Base-by-base conservation (phyloP, 1,140 invertebrate species). In the Coptotermes formosanus region DNA sequence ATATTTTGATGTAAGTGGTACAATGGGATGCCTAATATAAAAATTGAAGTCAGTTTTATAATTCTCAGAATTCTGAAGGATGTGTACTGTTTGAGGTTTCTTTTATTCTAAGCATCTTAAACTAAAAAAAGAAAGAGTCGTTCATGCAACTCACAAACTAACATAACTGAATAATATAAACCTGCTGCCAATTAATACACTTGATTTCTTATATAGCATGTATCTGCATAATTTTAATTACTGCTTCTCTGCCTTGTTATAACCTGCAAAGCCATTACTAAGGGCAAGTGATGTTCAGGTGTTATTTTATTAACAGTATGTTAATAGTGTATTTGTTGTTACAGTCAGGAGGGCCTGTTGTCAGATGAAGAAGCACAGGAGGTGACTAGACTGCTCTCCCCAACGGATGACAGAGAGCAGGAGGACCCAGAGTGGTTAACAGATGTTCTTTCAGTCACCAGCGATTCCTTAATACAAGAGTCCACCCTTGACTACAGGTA, bases 281-380 rank as follows among this genome's bases (percentile, higher is more conserved):
- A n/a, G 30, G 25, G n/a, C 64, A 75, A 21, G 59, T 12, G 16
- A 64, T 64, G 59, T 64, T 64, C 25, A 64, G 64, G 64, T 75
- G 64, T 1, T 9, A 25, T 25, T 75, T 75, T 8, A n/a, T 4
- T 7, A 75, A 30, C n/a, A 75, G n/a, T 30, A 30, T 30, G 25
- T 12, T 75, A n/a, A 75, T 8, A 9, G 8, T 75, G 64, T 7
- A 30, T 75, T n/a, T 75, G 64, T n/a, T 75, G n/a, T 25, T 88
- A 88, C 91, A 95, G 95, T 90, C 94, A 95, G 93, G 95, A 96
- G 90, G 93, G 94, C 88, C 90, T 97, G 88, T 92, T 97, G 88
- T 96, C 95, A 82, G 96, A 97, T 90, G 96, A 97, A 91, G 96
- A 97, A 91, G 95, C 96, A 85, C 95, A 96, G 90, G 95, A 97